phyloP scores from a whole-genome alignment of 2,113 vertebrate species.

The Cyprinodon tularosa region DNA sequence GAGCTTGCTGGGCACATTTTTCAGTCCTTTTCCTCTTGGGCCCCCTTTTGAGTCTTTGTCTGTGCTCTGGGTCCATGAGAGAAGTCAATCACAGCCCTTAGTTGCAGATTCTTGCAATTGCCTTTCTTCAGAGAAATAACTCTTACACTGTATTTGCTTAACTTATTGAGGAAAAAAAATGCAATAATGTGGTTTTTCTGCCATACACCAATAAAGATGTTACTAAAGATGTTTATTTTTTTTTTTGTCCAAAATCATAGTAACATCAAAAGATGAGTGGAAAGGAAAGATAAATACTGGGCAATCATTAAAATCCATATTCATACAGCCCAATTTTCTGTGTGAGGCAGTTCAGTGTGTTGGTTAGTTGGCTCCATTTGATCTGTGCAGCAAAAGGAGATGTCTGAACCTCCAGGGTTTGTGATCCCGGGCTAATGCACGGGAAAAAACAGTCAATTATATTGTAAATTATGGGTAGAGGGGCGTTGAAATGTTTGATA shows the following conservation, averaged over 20 bases:
- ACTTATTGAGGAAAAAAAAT: constrained; percentile 64
- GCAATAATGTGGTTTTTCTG: constrained; percentile 42
- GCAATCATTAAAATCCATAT: constrained; percentile 81
- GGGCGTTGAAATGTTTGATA: constrained; percentile 68
- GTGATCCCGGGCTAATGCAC: constrained; percentile 77
- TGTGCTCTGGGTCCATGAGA: constrained; percentile 73
- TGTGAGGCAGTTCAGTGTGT: constrained; percentile 70
- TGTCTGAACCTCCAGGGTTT: constrained; percentile 74
- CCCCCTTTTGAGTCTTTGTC: constrained; percentile 84
- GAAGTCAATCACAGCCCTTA: constrained; percentile 81
- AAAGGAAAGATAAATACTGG: constrained; percentile 78
- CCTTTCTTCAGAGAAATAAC: constrained; percentile 29
- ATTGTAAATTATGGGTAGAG: constrained; percentile 73
- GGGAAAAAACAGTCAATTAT: constrained; percentile 80
- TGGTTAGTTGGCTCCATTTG: constrained; percentile 78
- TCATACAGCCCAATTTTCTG: constrained; percentile 79
- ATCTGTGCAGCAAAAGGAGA: constrained; percentile 74
- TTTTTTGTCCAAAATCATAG: constrained; percentile 65
- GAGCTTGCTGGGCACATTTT: constrained; percentile 81
- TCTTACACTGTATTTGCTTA: constrained; percentile 46
- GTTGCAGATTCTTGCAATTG: constrained; percentile 40
- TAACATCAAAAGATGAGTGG: constrained; percentile 75
- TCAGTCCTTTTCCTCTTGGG: constrained; percentile 77
- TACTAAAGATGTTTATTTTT: constrained; percentile 32
- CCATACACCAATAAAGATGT: constrained; percentile 71